Base-by-base conservation (phyloP, 2,797 vertebrate genomes). In the Otus scops region DNA sequence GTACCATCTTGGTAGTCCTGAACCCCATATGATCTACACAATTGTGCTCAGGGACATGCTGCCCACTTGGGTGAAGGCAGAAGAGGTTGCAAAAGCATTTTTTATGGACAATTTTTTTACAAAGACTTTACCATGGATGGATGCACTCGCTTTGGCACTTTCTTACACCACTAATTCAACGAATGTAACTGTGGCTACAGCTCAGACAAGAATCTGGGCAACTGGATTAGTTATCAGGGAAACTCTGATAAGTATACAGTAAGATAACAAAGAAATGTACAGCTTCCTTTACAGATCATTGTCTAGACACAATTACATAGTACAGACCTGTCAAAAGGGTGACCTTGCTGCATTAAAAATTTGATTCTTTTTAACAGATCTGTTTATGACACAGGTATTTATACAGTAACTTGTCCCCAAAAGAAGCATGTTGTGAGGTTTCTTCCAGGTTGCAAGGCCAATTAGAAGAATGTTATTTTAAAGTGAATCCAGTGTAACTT, bases 291-390 rank as follows among this genome's bases (percentile, higher is more conserved):
- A 56, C 17, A 77, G 71, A 67, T 39, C 39, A 32, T 81, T 65
- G 56, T 85, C 50, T n/a, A 36, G 84, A 83, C 47, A 59, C 12
- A 43, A 61, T n/a, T 71, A 77, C 0, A 0, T 14, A 56, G 34
- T 26, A 70, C 26, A 64, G 57, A 74, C 34, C 43, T 84, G 45
- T n/a, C 89, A 86, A 89, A 91, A 93, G n/a, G 56, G 41, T 83
- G 75, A 94, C 51, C 41, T 56, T 79, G 26, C 63, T 77, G 65
- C 21, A 45, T 38, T 65, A 81, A 91, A 91, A 87, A 69, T 85
- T 59, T 28, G 10, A 47, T 85, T 93, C 20, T 69, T 92, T 91
- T 89, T 74, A 97, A 89, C 59, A 69, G 51, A 24, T 45, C 56
- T 86, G n/a, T 82, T 92, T 89, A 78, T 76, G 28, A 60, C 61